A percentile compares a stretch with the other conserved stretches of the same genome.
These are phyloP conservation scores for Sinocyclocheilus rhinocerous DNA, from an alignment of 2,113 vertebrate genomes.

Conservation along the genomic window DNA sequence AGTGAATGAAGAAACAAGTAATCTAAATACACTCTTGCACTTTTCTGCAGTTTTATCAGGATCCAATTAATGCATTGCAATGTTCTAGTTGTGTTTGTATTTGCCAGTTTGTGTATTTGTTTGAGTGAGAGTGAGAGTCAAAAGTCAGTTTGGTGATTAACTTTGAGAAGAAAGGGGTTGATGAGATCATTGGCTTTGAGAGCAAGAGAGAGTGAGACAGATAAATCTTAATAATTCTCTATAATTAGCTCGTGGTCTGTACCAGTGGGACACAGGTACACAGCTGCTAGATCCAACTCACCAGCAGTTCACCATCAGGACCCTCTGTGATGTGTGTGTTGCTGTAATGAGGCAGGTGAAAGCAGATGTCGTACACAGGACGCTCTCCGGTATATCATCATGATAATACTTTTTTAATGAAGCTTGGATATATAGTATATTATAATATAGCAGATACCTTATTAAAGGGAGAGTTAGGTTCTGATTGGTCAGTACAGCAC, in stretches of 20 bases:
- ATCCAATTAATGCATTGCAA: not conserved
- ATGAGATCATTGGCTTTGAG: slow-evolving; percentile 4
- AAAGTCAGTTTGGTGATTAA: slow-evolving; percentile 40
- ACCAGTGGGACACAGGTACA: slow-evolving; percentile 23
- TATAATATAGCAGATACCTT: not conserved
- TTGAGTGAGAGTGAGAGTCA: not conserved
- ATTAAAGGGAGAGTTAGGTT: not conserved
- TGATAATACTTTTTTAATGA: not conserved
- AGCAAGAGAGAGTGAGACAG: slow-evolving; percentile 22
- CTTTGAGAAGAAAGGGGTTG: slow-evolving; percentile 19
- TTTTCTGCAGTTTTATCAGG: not conserved
- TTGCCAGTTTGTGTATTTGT: not conserved
- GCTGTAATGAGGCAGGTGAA: slow-evolving; percentile 11
- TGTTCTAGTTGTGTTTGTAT: not conserved
- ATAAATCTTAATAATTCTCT: slow-evolving; percentile 27
- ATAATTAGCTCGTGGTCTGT: slow-evolving; percentile 40
- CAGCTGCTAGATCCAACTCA: slow-evolving; percentile 29
- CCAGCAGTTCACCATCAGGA: slow-evolving; percentile 29
- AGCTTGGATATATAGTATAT: not conserved
- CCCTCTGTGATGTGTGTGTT: slow-evolving; percentile 10
- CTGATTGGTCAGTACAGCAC: not conserved
- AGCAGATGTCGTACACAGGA: slow-evolving; percentile 1
- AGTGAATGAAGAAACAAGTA: not conserved
- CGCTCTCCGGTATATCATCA: not conserved
- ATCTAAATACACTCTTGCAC: not conserved